phyloP scores from a whole-genome alignment of 2,113 vertebrate species.

The Edolisoma coerulescens region DNA sequence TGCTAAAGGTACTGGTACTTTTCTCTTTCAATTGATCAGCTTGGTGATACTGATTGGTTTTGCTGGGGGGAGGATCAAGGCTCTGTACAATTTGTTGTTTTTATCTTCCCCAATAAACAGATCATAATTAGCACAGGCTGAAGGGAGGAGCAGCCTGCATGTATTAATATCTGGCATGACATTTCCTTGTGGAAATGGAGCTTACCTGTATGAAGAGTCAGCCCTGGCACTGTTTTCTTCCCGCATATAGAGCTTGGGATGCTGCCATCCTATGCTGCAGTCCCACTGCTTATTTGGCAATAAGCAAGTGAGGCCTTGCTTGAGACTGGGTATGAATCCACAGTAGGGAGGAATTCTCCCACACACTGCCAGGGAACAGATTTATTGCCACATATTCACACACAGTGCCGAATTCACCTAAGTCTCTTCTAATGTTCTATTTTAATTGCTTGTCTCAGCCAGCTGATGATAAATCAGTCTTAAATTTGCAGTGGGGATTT shows the following conservation, averaged over 20 bases:
- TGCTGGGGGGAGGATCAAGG: background rate
- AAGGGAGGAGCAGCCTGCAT: background rate
- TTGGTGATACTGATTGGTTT: background rate
- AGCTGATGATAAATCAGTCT: background rate
- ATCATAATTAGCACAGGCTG: background rate
- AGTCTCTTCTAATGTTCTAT: background rate
- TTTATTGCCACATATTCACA: slow-evolving; percentile 7
- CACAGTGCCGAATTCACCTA: background rate
- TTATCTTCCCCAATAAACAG: background rate
- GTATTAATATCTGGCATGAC: background rate
- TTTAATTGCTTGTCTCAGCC: background rate
- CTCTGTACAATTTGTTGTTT: background rate
- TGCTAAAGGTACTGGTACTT: background rate
- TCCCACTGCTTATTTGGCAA: slow-evolving; percentile 45
- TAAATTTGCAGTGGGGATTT: background rate
- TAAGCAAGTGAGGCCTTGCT: background rate
- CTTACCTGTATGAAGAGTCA: slow-evolving; percentile 22
- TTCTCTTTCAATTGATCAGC: background rate
- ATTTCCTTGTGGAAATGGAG: background rate
- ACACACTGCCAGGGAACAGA: slow-evolving; percentile 42
- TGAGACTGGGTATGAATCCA: slow-evolving; percentile 5
- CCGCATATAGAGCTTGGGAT: slow-evolving; percentile 1
- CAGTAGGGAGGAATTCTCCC: slow-evolving; percentile 49
- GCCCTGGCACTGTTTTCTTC: background rate
- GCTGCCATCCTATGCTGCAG: slow-evolving; percentile 62